Percentiles rank a stretch among this genome's conserved stretches.
These are phyloP conservation scores for Creontiades dilutus DNA, from an alignment of 2,888 invertebrate genomes.

Conservation along the genomic window DNA sequence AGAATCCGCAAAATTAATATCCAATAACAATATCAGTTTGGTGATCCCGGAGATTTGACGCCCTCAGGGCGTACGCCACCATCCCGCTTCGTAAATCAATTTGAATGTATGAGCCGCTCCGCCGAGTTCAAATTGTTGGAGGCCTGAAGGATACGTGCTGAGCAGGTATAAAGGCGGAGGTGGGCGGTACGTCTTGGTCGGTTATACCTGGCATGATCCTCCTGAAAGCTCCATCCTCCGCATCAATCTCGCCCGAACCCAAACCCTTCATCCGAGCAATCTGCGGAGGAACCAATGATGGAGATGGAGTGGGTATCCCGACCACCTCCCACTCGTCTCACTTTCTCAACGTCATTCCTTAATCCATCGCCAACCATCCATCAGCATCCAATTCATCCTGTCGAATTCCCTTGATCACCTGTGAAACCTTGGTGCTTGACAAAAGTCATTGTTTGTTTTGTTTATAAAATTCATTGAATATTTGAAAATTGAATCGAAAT, in stretches of 20 bases:
- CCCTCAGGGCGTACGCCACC: not conserved
- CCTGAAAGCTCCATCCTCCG: not conserved
- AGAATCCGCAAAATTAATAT: no score
- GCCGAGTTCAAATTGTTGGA: not conserved
- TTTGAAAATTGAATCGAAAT: no score
- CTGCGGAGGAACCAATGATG: constrained; percentile 9
- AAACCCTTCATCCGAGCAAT: not conserved
- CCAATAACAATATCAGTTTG: no score
- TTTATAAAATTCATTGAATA: no score
- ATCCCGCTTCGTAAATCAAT: not conserved
- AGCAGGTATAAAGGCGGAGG: not conserved
- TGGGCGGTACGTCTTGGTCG: not conserved
- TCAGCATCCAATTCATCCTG: no score
- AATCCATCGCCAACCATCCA: no score
- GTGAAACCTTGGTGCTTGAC: no score
- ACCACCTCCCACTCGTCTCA: not conserved
- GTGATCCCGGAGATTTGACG: no score
- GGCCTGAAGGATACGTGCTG: not conserved
- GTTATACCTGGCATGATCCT: not conserved
- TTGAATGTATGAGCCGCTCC: not conserved
- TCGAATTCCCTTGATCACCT: no score
- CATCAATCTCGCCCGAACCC: not conserved
- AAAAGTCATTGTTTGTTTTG: no score
- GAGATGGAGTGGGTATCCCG: not conserved
- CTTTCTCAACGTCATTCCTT: not conserved